Evolutionary conservation across 2,888 invertebrate species (phyloP).

Genomic region (Tachina fera): DNA sequence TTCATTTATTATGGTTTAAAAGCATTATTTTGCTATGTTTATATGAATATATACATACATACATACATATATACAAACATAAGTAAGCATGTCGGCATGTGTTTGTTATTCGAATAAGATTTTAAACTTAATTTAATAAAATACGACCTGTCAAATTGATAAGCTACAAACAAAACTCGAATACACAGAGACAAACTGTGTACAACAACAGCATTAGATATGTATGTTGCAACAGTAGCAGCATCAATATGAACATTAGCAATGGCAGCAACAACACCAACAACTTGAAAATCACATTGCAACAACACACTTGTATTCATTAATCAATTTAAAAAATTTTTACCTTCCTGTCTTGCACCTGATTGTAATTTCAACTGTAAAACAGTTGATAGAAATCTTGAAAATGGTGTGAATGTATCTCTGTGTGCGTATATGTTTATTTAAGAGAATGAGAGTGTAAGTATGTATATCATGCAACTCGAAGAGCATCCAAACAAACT

Average conservation of each 20-base stretch:
- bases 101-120: slow-evolving; percentile 66
- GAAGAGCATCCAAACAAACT: slow-evolving; percentile 57
- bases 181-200: slow-evolving; percentile 36
- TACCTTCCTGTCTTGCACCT: slow-evolving; percentile 70
- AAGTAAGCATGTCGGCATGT: slow-evolving; percentile 21
- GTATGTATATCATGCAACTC: slow-evolving; percentile 5
- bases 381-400: slow-evolving; percentile 60
- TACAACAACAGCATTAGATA: slow-evolving; percentile 17
- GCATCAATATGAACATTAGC: not conserved
- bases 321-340: slow-evolving; percentile 68
- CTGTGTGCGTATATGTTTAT: not conserved
- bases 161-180: slow-evolving; percentile 66
- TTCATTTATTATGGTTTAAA: slow-evolving; percentile 63
- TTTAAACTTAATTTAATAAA: slow-evolving; percentile 71
- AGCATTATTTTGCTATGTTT: slow-evolving; percentile 47
- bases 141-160: slow-evolving; percentile 72
- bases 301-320: slow-evolving; percentile 66
- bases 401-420: slow-evolving; percentile 21
- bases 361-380: slow-evolving; percentile 69
- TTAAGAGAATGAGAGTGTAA: not conserved
- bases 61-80: no score
- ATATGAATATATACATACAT: not conserved
- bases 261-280: slow-evolving; percentile 17
- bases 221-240: slow-evolving; percentile 1
- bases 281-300: slow-evolving; percentile 37